Base-by-base conservation (phyloP, 2,888 invertebrate species). In the Tanytarsus gracilentus region DNA sequence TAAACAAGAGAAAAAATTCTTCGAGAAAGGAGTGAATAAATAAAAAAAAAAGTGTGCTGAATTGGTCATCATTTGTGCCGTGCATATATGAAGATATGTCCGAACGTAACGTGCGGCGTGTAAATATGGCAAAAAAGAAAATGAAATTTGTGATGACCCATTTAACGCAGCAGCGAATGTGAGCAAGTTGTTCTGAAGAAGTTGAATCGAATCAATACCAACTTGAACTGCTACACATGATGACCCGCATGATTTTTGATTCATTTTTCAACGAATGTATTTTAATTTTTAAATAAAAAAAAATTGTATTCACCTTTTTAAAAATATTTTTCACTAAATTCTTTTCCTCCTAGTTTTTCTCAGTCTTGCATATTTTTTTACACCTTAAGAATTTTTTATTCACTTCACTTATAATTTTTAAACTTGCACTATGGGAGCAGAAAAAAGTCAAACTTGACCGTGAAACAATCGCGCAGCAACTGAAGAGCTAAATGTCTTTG, bases 91-190 rank as follows among this genome's bases (percentile, higher is more conserved):
- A 33, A 33, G n/a, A 11, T 44, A 18, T 23, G 23, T 44, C 23
- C 23, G n/a, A 33, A 40, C 44, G n/a, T n/a, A n/a, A n/a, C 23
- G 23, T 44, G 23, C 18, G 44, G n/a, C 44, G 44, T 44, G 44
- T 44, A 44, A 44, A 44, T 44, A 44, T 44, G 44, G 44, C 44
- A 44, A 44, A 44, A 44, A 44, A 44, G 44, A 44, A 44, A 44
- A 44, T 44, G 21, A 44, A 44, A 44, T 44, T 44, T 44, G 21
- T 44, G 16, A n/a, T 44, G 44, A 44, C 44, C 44, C 23, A 44
- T 44, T 44, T 44, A n/a, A 44, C 44, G 44, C 44, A 44, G 44
- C 44, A 44, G 44, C 44, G 23, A 33, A 11, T 23, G 23, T 23
- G 23, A 23, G 44, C 16, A 9, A 23, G 23, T 11, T 33, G 11